Base-by-base conservation (phyloP, 2,888 invertebrate genomes). In the Harmothoe impar region DNA sequence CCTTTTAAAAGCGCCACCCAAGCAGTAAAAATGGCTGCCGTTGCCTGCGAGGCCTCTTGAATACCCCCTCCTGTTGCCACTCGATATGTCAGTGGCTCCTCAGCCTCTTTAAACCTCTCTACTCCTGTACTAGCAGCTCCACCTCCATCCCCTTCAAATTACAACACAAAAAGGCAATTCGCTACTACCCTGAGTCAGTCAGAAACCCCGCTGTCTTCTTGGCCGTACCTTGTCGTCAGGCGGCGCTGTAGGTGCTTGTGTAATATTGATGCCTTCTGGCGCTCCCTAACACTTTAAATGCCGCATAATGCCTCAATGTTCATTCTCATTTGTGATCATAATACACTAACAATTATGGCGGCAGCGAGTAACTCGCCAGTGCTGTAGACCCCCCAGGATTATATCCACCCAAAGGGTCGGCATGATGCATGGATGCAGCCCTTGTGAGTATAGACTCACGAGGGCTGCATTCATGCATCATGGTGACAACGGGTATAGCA, bases 161-260 rank as follows among this genome's bases (percentile, higher is more conserved):
- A 72, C 72, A 72, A 72, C 72, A 72, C 72, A 72, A 72, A 72
- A 72, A 29, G 29, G 72, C 72, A 72, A 29, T 72, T 29, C 72
- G 10, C 72, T 25, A 23, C 72, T 15, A 72, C 15, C 72, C 62
- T 15, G 29, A 72, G 72, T 12, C 23, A 62, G 62, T 62, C 29
- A 29, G 72, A 72, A 72, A 72, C 25, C 72, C 72, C 29, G 15
- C 29, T 29, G 29, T 72, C 72, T 62, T 20, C 62, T 72, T 25
- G 29, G n/a, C 15, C 72, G 5, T 72, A 72, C 72, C 5, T 29
- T 20, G 62, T 15, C 7, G 62, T 15, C 62, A 62, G 12, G n/a
- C 62, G n/a, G 7, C 20, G 20, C 62, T 62, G 62, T 62, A 43
- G 43, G 23, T 20, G n/a, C 29, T 25, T 72, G 7, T 72, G 72